These are phyloP conservation scores for Synergus itoensis DNA, from an alignment of 2,888 invertebrate genomes.

Conservation along the genomic window DNA sequence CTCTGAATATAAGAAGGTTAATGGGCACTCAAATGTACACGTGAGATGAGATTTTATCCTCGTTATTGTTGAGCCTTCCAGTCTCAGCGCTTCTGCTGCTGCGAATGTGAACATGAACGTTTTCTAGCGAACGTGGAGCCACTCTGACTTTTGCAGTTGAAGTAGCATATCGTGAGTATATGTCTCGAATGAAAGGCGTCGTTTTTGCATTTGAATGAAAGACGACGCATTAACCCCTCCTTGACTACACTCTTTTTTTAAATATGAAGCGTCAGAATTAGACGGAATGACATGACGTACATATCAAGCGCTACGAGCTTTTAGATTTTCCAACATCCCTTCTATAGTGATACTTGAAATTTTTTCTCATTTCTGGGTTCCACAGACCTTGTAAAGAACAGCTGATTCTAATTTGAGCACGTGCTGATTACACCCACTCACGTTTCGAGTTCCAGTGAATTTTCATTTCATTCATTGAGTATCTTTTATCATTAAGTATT, in stretches of 20 bases:
- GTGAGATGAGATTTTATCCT: constrained; percentile 39
- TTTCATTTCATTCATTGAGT: too few species aligned
- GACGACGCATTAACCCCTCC: constrained; percentile 35
- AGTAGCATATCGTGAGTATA: constrained; percentile 19
- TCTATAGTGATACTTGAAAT: background rate
- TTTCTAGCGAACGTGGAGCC: constrained; percentile 12
- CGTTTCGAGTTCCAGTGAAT: too few species aligned
- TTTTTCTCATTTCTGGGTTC: background rate
- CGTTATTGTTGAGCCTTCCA: constrained; percentile 28
- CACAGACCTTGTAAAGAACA: background rate
- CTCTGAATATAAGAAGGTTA: constrained; percentile 19
- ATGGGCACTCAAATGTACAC: constrained; percentile 39
- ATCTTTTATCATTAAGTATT: too few species aligned
- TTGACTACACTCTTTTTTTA: constrained; percentile 6
- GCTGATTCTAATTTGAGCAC: background rate
- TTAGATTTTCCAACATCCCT: background rate
- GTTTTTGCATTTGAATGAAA: constrained; percentile 38
- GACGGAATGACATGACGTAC: background rate
- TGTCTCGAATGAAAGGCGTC: constrained; percentile 20
- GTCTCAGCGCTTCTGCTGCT: background rate
- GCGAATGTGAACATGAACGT: constrained; percentile 30
- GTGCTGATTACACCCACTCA: too few species aligned
- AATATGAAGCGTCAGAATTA: background rate
- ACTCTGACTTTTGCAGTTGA: constrained; percentile 31
- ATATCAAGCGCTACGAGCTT: background rate